Conservation (phyloP, 1,140 invertebrate species). For the Drosophila virilis region DNA sequence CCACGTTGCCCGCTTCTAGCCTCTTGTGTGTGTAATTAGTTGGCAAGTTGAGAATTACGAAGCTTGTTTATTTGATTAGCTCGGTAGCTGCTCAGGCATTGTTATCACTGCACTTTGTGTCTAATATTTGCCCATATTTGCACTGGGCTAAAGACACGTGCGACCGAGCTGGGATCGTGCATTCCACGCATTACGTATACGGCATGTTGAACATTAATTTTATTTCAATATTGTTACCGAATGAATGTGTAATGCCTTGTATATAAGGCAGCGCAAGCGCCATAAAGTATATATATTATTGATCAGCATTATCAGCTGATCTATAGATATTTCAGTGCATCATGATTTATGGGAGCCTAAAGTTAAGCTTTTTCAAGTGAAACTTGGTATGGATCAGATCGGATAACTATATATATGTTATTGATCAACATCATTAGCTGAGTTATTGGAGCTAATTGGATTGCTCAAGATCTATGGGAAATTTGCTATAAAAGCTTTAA, state of each 20-base stretch:
- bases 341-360: background rate
- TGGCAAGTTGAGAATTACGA: conserved; percentile 19
- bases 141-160: background rate
- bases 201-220: conserved; percentile 18
- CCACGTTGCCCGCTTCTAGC: too few species aligned
- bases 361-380: too few species aligned
- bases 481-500: too few species aligned
- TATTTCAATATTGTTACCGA: too few species aligned
- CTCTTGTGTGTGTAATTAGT: conserved; percentile 20
- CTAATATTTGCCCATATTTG: background rate
- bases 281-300: background rate
- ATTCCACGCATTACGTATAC: conserved; percentile 27
- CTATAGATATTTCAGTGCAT: background rate
- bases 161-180: background rate
- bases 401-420: too few species aligned
- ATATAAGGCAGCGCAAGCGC: too few species aligned
- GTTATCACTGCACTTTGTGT: conserved; percentile 42
- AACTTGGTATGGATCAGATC: too few species aligned
- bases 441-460: too few species aligned
- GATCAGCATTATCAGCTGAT: background rate
- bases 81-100: background rate
- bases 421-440: too few species aligned
- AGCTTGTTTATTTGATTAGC: conserved; percentile 26
- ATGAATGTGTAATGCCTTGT: too few species aligned
- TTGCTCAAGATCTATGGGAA: too few species aligned